Evolutionary conservation across 2,888 invertebrate genomes (phyloP).

Genomic region (Crossocerus cetratus): DNA sequence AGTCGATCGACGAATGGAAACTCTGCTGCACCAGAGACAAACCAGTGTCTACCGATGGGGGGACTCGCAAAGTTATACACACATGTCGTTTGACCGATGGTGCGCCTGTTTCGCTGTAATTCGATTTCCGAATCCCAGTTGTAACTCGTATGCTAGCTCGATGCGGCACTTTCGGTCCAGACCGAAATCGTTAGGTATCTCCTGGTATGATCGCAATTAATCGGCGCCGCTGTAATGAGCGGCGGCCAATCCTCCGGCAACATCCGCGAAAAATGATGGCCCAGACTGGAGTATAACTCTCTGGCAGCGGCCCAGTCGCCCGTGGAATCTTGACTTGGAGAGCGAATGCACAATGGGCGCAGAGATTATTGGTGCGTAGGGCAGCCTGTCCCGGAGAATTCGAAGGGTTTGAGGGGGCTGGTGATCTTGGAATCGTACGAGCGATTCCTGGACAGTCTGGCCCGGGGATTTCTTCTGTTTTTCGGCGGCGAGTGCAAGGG

Average conservation of each 20-base stretch:
- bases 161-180: constrained; percentile 41
- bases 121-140: constrained; percentile 36
- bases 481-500: not conserved
- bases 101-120: constrained; percentile 41
- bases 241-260: too few relatives aligned
- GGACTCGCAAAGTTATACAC: constrained; percentile 39
- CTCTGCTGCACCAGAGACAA: not conserved
- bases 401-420: not conserved
- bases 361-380: too few relatives aligned
- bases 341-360: too few relatives aligned
- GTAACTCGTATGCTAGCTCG: constrained; percentile 29
- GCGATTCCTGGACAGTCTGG: not conserved
- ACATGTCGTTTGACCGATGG: constrained; percentile 33
- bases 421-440: not conserved
- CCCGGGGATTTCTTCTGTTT: not conserved
- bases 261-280: too few relatives aligned
- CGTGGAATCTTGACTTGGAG: too few relatives aligned
- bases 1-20: not conserved
- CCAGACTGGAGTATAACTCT: too few relatives aligned
- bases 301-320: too few relatives aligned
- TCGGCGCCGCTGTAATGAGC: constrained; percentile 1
- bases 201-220: constrained; percentile 2
- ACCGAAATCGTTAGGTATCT: constrained; percentile 1
- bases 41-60: constrained; percentile 14
- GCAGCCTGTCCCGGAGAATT: not conserved